Evolutionary conservation across 2,113 vertebrate species (phyloP), one percentile per base, ranked within the genome.

Genomic region (Sus scrofa): DNA sequence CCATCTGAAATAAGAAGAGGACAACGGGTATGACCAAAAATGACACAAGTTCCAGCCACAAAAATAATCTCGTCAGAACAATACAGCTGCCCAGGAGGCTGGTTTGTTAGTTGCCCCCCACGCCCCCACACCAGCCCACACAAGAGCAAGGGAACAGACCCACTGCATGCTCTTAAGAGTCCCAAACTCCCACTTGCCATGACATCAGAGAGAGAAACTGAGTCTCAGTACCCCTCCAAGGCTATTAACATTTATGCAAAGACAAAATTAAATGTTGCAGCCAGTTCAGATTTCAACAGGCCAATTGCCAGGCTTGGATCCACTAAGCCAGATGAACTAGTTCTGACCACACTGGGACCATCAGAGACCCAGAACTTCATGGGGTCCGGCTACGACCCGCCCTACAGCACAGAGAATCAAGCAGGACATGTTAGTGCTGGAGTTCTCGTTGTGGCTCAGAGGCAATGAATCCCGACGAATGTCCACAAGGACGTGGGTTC

Each of bases 1-100:
- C 99, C 99, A 99, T 99, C 99, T 98, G 91, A 87, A 97, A 97
- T 39, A 79, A 92, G 22, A 94, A 97, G 16, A 94, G 68, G 56
- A 37, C 44, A 94, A 62, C 30, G n/a, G 16, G 14, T 56, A 60
- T 94, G 83, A 94, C 37, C n/a, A 94, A 39, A 95, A 84, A 67
- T 6, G 34, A 81, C 18, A 54, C 30, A 52, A 15, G 3, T 34
- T 77, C n/a, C 32, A 96, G 10, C 34, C 22, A 50, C 12, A 68
- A 54, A 89, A 85, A 71, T n/a, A 67, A 95, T 14, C 82, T 19
- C 34, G 0, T 74, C n/a, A 65, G 75, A 75, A 37, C 19, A 88
- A 37, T 3, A 50, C 1, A 44, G 27, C 16, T 30, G 12, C 24
- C 19, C 1, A 1, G 27, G 20, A 60, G 44, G 27, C 9, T 74